Evolutionary conservation across 1,140 invertebrate genomes (phyloP).

Genomic region (Camponotus floridanus): DNA sequence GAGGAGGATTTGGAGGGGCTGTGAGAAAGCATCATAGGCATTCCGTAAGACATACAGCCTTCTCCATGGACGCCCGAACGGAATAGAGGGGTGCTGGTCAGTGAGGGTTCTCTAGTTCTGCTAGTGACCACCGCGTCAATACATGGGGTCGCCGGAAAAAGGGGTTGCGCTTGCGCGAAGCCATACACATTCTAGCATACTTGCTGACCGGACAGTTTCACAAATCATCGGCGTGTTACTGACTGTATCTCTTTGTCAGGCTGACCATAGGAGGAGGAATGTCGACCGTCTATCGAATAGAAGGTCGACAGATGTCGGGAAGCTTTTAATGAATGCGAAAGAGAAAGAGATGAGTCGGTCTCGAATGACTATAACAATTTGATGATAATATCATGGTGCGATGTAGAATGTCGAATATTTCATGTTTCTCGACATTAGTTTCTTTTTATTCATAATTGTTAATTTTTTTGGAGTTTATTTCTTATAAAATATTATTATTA

Average conservation of each 20-base stretch:
- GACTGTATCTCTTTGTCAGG: slow-evolving; percentile 74
- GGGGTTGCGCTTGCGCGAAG: slow-evolving; percentile 83
- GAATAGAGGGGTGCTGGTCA: slow-evolving; percentile 81
- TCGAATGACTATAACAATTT: not conserved
- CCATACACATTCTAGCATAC: slow-evolving; percentile 76
- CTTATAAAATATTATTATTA: not conserved
- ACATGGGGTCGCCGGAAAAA: slow-evolving; percentile 79
- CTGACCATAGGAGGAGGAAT: slow-evolving; percentile 18
- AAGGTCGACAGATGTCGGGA: slow-evolving; percentile 60
- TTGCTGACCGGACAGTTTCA: slow-evolving; percentile 77
- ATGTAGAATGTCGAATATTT: not conserved
- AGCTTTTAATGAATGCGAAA: slow-evolving; percentile 41
- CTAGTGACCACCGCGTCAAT: slow-evolving; percentile 85
- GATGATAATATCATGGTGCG: slow-evolving; percentile 1
- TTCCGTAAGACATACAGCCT: slow-evolving; percentile 83
- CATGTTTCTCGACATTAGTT: not conserved
- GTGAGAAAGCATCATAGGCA: slow-evolving; percentile 83
- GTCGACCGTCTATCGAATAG: slow-evolving; percentile 65
- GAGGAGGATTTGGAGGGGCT: slow-evolving; percentile 71
- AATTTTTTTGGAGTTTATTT: not conserved
- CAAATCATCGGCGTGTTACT: slow-evolving; percentile 76
- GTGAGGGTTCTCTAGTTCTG: slow-evolving; percentile 78
- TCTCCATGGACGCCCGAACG: slow-evolving; percentile 77
- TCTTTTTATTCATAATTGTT: not conserved
- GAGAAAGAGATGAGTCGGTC: slow-evolving; percentile 21